phyloP scores from a whole-genome alignment of 2,797 vertebrate genomes.

The Enteromius fasciolatus region DNA sequence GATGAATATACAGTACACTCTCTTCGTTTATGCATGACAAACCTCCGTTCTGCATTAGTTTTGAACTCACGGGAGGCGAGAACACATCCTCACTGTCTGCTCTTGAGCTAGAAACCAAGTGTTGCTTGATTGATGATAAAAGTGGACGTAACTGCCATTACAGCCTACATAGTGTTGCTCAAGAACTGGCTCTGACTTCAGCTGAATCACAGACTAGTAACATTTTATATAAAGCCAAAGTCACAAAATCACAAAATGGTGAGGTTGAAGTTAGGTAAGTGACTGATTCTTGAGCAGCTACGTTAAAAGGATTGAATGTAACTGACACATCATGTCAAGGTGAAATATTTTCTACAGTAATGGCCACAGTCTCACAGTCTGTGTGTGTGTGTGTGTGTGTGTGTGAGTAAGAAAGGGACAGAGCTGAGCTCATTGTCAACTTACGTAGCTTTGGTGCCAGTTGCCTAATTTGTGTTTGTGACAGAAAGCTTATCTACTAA shows the following conservation, averaged over 20 bases:
- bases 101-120: background rate
- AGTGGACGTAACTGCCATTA: background rate
- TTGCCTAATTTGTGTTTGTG: background rate
- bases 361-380: background rate
- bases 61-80: background rate
- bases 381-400: background rate
- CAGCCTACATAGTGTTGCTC: background rate
- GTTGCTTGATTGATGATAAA: slow-evolving; percentile 17
- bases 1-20: background rate
- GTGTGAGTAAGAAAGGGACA: background rate
- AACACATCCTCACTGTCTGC: background rate
- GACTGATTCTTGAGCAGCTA: background rate
- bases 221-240: slow-evolving; percentile 8
- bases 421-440: background rate
- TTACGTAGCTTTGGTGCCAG: background rate
- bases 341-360: slow-evolving; percentile 21
- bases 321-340: slow-evolving; percentile 18
- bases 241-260: background rate
- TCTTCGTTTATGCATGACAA: slow-evolving; percentile 8
- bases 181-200: background rate
- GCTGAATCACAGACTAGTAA: slow-evolving; percentile 8
- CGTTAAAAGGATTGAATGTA: slow-evolving; percentile 7
- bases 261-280: slow-evolving; percentile 1
- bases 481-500: background rate
- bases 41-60: background rate